Base-by-base conservation (phyloP, 2,888 invertebrate species). In the Oligia fasciuncula region DNA sequence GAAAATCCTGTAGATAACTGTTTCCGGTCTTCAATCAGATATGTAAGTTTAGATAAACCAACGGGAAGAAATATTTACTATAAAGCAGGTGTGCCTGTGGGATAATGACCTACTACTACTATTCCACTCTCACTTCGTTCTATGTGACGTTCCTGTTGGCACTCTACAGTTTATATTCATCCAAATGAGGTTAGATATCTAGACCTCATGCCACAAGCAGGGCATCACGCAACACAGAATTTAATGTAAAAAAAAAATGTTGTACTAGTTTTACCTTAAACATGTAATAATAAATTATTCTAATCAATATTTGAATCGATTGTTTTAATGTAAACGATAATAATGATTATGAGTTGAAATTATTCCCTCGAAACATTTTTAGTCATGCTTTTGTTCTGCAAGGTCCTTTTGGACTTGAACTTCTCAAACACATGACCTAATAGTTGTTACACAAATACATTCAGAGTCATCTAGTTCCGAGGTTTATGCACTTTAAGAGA, bases 41-140 rank as follows among this genome's bases (percentile, higher is more conserved):
- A 9, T 14, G 8, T 3, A 74, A 43, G 14, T 74, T 5, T 29
- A 29, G 29, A 29, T 17, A 46, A n/a, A 46, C 17, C 46, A 35
- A 57, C 0, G 40, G 35, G 17, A 11, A 62, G 11, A 62, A 57
- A 46, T 57, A 73, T 51, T 40, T 5, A n/a, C 49, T 19, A 13
- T 29, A 51, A 19, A 19, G 9, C 29, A 17, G 29, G 0, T 23
- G 11, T 29, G 11, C 3, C 23, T 23, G n/a, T 43, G 43, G 9
- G 9, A 75, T 46, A 46, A 75, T 76, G 57, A 75, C 57, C 6
- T 75, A 60, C n/a, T 75, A 13, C 46, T 75, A 75, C 19, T 75
- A 76, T 75, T 75, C 46, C 5, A 74, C 46, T 75, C 35, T 46
- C n/a, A 57, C 46, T 23, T n/a, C 13, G 4, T 75, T 75, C 4